Evolutionary conservation across 2,113 vertebrate species (phyloP), one percentile per base, ranked within the genome.

Genomic region (Balaenoptera acutorostrata): DNA sequence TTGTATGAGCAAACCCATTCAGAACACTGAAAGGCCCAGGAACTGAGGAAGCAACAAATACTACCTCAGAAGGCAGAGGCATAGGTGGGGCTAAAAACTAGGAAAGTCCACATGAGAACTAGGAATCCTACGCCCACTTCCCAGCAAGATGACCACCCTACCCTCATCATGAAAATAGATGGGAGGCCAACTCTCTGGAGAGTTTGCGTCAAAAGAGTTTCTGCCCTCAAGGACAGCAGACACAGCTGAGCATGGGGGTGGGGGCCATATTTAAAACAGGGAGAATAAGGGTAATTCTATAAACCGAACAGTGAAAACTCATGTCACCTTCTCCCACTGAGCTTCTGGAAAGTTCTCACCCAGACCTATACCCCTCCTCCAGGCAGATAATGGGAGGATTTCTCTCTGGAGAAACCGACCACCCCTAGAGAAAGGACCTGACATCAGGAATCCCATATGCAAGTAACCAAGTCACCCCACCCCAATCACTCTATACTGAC

Each of bases 321-420:
- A 49, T 41, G 61, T 52, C 21, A n/a, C 77, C 25, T 57, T 92
- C 66, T 83, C 46, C 69, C 59, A 55, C 39, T n/a, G 49, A 94
- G n/a, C 23, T 80, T 96, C 77, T 46, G 55, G 88, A 80, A 95
- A 63, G n/a, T 89, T 85, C 88, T 94, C 44, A 52, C 29, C 44
- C 63, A 92, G 68, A 92, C 21, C 7, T 83, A 68, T 5, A 36
- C 7, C 23, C 8, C 49, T 69, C 17, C 33, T 36, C 18, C 49
- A 66, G 59, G 46, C 44, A 63, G 29, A 27, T 14, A 36, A 90
- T 8, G 31, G 55, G 20, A 86, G 31, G 6, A 63, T 20, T 80
- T 72, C 71, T 80, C 55, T 71, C 25, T 64, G 11, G n/a, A 89
- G 52, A 72, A 90, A 90, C 15, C 41, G 18, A 31, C 78, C 49